Percentiles rank a stretch among this genome's conserved stretches.
Conservation (phyloP, 2,797 vertebrate genomes). For the Molossus alvarezi region DNA sequence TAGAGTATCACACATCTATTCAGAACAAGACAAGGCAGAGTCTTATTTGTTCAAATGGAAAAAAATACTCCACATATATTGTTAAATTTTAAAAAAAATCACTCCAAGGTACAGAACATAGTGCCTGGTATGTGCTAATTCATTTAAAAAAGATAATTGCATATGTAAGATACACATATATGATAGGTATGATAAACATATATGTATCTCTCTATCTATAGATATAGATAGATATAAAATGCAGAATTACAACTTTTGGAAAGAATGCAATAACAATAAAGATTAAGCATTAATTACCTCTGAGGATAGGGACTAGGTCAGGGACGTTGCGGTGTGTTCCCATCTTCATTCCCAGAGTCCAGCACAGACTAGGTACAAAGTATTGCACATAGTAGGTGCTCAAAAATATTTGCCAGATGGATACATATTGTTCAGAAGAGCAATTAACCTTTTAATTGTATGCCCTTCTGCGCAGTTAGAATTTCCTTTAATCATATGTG, state of each 20-base stretch:
- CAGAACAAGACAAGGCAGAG: neutral
- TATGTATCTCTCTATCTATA: neutral
- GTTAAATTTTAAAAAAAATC: neutral
- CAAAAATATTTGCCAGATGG: neutral
- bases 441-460: neutral
- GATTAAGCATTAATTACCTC: neutral
- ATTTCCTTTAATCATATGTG: neutral
- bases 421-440: neutral
- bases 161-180: neutral
- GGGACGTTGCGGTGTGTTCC: neutral
- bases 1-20: neutral
- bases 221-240: neutral
- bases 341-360: neutral
- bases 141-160: neutral
- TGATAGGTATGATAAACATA: neutral
- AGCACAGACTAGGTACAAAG: neutral
- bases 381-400: neutral
- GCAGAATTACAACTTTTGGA: neutral
- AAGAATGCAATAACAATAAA: neutral
- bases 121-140: neutral
- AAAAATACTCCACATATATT: neutral
- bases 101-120: neutral
- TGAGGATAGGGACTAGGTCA: neutral
- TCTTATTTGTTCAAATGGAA: conserved; percentile 1
- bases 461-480: neutral